A percentile compares a stretch with the other conserved stretches of the same genome.
Evolutionary conservation across 1,140 invertebrate genomes (phyloP).

Genomic region (Orchestia grillus): DNA sequence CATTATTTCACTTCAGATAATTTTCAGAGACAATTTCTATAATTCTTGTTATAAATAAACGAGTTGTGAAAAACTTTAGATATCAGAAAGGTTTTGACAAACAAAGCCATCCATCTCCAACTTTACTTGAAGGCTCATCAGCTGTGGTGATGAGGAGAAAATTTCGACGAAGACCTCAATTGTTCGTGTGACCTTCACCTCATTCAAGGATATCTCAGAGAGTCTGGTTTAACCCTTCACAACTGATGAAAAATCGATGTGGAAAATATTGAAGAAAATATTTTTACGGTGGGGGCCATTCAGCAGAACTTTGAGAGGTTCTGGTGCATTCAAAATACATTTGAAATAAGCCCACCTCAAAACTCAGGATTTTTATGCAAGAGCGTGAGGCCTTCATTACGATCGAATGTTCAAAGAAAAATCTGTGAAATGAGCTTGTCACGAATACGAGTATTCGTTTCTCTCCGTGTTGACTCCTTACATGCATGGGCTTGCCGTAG

Average conservation of each 20-base stretch:
- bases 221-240: neutral
- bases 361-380: too few relatives aligned
- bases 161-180: neutral
- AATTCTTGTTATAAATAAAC: neutral
- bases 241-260: neutral
- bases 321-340: neutral
- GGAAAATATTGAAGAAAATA: neutral
- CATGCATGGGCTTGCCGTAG: too few relatives aligned
- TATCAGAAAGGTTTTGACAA: neutral
- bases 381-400: too few relatives aligned
- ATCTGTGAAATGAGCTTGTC: too few relatives aligned
- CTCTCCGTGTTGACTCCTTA: too few relatives aligned
- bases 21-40: neutral
- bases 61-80: neutral
- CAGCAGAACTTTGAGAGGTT: neutral
- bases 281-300: neutral
- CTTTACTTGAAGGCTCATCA: neutral
- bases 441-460: too few relatives aligned
- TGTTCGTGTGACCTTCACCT: neutral
- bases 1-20: neutral
- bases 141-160: neutral
- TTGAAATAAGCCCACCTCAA: too few relatives aligned
- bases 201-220: neutral
- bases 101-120: neutral
- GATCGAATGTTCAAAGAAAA: too few relatives aligned